Base-by-base conservation (phyloP, 2,888 invertebrate species). In the Cephus nigrinus region DNA sequence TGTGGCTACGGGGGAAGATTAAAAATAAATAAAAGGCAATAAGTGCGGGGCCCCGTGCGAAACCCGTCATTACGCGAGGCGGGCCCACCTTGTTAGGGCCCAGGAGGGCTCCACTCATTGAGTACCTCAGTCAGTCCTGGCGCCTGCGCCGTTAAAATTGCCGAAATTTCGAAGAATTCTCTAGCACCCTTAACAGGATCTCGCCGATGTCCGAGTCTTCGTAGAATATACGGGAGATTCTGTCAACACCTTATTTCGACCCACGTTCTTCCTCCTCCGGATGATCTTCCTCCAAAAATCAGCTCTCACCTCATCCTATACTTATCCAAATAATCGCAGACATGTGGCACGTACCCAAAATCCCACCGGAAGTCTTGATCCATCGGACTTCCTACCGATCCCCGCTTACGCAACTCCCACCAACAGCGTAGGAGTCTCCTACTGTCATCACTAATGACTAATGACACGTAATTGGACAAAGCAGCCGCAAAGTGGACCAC, bases 401-500 rank as follows among this genome's bases (percentile, higher is more conserved):
- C 2, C 23, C 23, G 55, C 55, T 55, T 55, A 55, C 23, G 55
- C 55, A 55, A 55, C 9, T 5, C 23, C 55, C 23, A 55, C 23
- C 55, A 55, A 55, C 4, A 55, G 85, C 87, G 88, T 87, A 86
- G 88, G 89, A 87, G 88, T 87, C 84, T 86, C 85, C 84, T 84
- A 85, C 84, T 83, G 85, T 85, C 86, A 86, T 87, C 84, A 86
- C 85, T 85, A 83, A 84, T 85, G 84, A 85, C 84, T 88, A 90
- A 90, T 90, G 87, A 86, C 80, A 83, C 76, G 87, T 91, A 91
- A 91, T 91, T 91, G 91, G 85, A 90, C 90, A 91, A 91, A 90
- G 90, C 89, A 79, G 86, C 91, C 91, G 91, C 91, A 91, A 91
- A 91, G 91, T 91, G 91, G 91, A 91, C 91, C 91, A 91, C 91